Evolutionary conservation across 2,113 vertebrate genomes (phyloP).

Genomic region (Pelecanus crispus): DNA sequence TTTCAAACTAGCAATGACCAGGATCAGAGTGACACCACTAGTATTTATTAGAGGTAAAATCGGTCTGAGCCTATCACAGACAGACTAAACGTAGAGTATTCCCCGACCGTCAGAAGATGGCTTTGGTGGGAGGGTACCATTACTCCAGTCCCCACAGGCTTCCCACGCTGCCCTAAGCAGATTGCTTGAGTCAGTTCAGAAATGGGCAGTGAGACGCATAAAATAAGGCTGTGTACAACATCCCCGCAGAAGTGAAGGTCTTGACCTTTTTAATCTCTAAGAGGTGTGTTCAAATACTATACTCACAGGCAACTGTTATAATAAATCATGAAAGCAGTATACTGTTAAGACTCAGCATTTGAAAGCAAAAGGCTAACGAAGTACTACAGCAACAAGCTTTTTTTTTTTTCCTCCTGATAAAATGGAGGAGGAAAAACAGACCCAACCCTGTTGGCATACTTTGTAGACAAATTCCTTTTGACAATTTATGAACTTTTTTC

Average conservation of each 20-base stretch:
- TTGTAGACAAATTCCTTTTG: slow-evolving; percentile 17
- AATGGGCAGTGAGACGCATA: not conserved
- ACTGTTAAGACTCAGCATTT: not conserved
- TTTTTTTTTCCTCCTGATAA: not conserved
- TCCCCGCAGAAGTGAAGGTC: not conserved
- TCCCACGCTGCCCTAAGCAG: not conserved
- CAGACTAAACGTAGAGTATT: not conserved
- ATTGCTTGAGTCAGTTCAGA: not conserved
- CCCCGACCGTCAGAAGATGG: not conserved
- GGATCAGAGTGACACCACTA: not conserved
- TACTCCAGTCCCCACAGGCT: not conserved
- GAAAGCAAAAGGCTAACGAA: not conserved
- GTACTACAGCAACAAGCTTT: not conserved
- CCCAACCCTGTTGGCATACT: not conserved
- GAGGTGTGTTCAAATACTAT: not conserved
- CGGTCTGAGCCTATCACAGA: not conserved
- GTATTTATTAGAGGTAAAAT: not conserved
- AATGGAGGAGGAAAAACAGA: not conserved
- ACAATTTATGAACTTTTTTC: not conserved
- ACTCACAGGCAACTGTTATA: not conserved
- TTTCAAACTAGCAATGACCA: not conserved
- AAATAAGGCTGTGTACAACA: not conserved
- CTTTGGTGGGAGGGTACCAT: not conserved
- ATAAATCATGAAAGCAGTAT: not conserved
- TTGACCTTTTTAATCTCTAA: not conserved